Conservation (phyloP, 1,140 invertebrate genomes). For the Drosophila kurseongensis region DNA sequence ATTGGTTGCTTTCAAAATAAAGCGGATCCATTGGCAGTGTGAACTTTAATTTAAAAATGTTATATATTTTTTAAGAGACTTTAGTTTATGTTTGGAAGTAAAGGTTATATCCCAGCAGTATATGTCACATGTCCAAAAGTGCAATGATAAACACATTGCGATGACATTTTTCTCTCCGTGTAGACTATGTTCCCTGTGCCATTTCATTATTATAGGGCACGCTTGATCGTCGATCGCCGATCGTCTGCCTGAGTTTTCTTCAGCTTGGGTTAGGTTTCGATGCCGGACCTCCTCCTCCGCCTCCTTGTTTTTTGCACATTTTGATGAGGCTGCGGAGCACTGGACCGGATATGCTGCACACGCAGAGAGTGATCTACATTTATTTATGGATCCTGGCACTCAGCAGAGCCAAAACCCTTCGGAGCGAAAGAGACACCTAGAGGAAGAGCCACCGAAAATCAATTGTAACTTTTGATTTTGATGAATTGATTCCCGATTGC, state of each 20-base stretch:
- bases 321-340: constrained; percentile 46
- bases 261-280: constrained; percentile 20
- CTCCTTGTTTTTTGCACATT: constrained; percentile 49
- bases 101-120: too few relatives aligned
- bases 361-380: constrained; percentile 76
- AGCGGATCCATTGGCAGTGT: too few relatives aligned
- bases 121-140: too few relatives aligned
- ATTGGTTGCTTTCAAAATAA: too few relatives aligned
- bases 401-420: background rate
- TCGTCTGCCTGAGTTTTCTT: constrained; percentile 25
- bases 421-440: background rate
- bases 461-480: constrained; percentile 80
- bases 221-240: constrained; percentile 40
- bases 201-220: constrained; percentile 78
- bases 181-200: constrained; percentile 26
- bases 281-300: constrained; percentile 5
- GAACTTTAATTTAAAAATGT: too few relatives aligned
- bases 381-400: constrained; percentile 78
- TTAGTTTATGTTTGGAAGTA: too few relatives aligned
- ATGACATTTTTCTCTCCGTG: background rate
- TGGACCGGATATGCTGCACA: constrained; percentile 77
- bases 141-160: too few relatives aligned
- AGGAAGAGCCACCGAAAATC: constrained; percentile 52
- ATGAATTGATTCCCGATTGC: constrained; percentile 78
- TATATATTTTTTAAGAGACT: too few relatives aligned